These are phyloP conservation scores for human DNA, from an alignment of 2,113 vertebrate species.

Conservation along the genomic window GRCh38 chr1:93530501-93531000, in stretches of 20 bases:
- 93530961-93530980: constrained; percentile 41
- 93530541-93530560: neutral
- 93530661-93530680: neutral
- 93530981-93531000: neutral
- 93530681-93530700: constrained; percentile 44
- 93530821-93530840: constrained; percentile 97
- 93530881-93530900: constrained; percentile 87
- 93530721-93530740: constrained; percentile 14
- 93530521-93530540: neutral
- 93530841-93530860: constrained; percentile 98
- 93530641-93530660: neutral
- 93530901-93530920: constrained; percentile 24
- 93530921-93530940: constrained; percentile 35
- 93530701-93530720: constrained; percentile 37
- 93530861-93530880: constrained; percentile 97
- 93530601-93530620: neutral
- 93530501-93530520: neutral
- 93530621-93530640: neutral
- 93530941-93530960: constrained; percentile 9
- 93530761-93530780: constrained; percentile 95
- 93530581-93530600: constrained; percentile 10
- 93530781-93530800: constrained; percentile 97
- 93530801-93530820: constrained; percentile 98
- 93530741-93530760: constrained; percentile 90
- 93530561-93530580: neutral